Evolutionary conservation across 2,797 vertebrate genomes (phyloP), one percentile per base, ranked within the genome.

Genomic region (Sebastes minor): DNA sequence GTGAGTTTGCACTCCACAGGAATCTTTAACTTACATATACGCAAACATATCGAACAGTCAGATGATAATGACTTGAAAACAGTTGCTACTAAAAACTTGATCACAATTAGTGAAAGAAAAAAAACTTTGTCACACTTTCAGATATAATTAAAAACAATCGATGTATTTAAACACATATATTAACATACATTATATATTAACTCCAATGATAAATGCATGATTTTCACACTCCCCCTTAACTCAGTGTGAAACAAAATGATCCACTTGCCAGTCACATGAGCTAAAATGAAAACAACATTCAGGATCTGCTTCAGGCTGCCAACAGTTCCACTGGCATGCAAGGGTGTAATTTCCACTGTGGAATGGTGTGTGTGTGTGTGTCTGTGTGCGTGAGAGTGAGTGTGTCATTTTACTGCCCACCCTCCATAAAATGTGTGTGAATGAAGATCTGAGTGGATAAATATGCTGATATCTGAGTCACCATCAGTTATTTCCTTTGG

Each of bases 321-420:
- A 83, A 77, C 67, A 63, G 30, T 70, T 70, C 42, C 49, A 22
- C 67, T 84, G 80, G 72, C 82, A 83, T 74, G 70, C 68, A 52
- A 76, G 30, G 35, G 59, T 35, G 71, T 68, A 59, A 76, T 81
- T 81, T 74, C 56, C 63, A 70, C 68, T 27, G 23, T 23, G 55
- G 67, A 23, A 28, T 13, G 28, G 28, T 25, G 38, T 52, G 38
- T 46, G 23, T 14, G 6, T 14, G 49, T 68, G 46, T 53, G 18
- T 28, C 1, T 59, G 25, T 60, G 28, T 12, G 59, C 6, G 30
- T 62, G 60, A 3, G 59, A 11, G 30, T 13, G 60, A 6, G 27
- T 30, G 55, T 57, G 23, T 57, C 10, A 8, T 30, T 63, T 55
- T 33, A 27, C 14, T 65, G n/a, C 3, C 14, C 49, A 49, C 14